Base-by-base conservation (phyloP, 2,888 invertebrate genomes). In the Drosophila macrospina region DNA sequence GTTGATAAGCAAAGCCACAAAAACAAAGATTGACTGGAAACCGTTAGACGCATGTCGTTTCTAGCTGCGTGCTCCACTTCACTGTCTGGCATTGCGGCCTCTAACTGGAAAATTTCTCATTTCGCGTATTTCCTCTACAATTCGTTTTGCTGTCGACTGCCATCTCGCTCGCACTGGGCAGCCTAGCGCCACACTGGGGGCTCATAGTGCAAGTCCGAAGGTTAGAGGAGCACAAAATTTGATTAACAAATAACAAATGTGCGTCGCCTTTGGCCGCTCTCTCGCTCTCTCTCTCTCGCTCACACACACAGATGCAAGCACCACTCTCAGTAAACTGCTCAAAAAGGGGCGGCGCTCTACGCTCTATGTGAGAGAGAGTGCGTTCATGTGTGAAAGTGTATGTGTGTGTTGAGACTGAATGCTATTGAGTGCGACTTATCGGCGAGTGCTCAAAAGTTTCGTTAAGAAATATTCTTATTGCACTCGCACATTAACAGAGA, bases 211-310 rank as follows among this genome's bases (percentile, higher is more conserved):
- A 74, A 30, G 69, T 36, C 60, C 61, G 69, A 63, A 64, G 73
- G 83, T 74, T 70, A 69, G 84, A 80, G 68, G 56, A 82, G 80
- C 73, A 68, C 65, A 57, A 73, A 70, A 79, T 83, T 83, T 77
- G 86, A 88, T 83, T 88, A 83, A 88, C 83, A 83, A 83, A 83
- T 88, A 83, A 79, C 54, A 82, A 88, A 82, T 69, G 66, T 78
- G 78, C 78, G 68, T 50, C 52, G 64, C 20, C 62, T 50, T 50
- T 55, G 39, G 30, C 30, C 30, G 28, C 48, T 15, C 64, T 39
- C 63, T 51, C 64, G 57, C 62, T 8, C 45, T 24, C 48, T 15
- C 64, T 39, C 63, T 51, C 64, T 64, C 62, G 11, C 45, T 24
- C 52, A 28, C 52, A 16, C 59, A 37, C 51, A 45, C 56, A 44